phyloP scores from a whole-genome alignment of 2,888 invertebrate species.

The Xestia sexstrigata region DNA sequence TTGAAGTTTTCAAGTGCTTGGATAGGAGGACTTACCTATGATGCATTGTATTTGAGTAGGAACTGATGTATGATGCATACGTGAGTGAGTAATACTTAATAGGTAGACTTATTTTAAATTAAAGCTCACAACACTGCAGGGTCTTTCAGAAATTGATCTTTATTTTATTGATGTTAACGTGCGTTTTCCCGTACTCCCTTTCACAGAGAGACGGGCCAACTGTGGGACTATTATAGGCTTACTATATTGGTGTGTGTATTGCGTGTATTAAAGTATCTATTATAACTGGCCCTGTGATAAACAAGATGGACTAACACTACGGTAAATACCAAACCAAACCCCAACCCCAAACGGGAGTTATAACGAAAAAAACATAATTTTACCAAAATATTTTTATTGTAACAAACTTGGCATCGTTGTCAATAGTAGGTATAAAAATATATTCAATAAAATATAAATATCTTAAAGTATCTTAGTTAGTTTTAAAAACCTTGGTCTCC shows the following conservation, averaged over 20 bases:
- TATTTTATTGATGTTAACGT: background rate
- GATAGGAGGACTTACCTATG: slow-evolving; percentile 6
- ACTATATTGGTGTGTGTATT: background rate
- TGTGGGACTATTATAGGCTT: background rate
- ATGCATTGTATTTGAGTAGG: background rate
- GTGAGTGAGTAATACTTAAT: slow-evolving; percentile 5
- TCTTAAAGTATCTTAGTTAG: background rate
- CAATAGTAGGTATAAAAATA: background rate
- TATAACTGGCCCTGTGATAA: background rate
- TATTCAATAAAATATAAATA: slow-evolving; percentile 12
- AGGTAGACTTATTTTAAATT: background rate
- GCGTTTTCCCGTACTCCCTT: background rate
- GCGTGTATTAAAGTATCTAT: background rate
- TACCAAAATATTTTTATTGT: slow-evolving; percentile 36
- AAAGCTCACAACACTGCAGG: background rate
- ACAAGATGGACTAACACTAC: background rate
- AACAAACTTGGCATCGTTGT: slow-evolving; percentile 2
- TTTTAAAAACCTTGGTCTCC: slow-evolving; percentile 1
- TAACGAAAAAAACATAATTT: background rate
- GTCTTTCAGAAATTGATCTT: background rate
- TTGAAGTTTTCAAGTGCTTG: slow-evolving; percentile 26
- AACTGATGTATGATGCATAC: background rate
- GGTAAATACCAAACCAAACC: background rate
- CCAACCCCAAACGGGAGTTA: too few species aligned
- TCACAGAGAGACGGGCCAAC: background rate